Conservation (phyloP, 1,140 invertebrate genomes). For the Mactra quadrangularis region DNA sequence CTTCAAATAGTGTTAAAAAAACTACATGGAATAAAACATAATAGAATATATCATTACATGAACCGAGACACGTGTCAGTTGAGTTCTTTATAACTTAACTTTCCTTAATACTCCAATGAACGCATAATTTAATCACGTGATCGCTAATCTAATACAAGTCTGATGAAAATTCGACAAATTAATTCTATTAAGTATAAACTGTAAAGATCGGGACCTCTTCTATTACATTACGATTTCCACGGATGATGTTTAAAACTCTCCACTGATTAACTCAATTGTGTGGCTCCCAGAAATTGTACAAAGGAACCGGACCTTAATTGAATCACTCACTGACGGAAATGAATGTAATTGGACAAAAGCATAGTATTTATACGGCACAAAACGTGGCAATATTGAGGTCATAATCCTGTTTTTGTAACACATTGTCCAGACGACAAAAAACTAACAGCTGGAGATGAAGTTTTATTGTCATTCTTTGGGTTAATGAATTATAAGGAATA, state of each 20-base stretch:
- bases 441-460: too few species aligned
- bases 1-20: too few species aligned
- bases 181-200: slow-evolving; percentile 52
- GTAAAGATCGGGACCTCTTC: slow-evolving; percentile 17
- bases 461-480: too few species aligned
- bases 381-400: slow-evolving; percentile 3
- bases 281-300: slow-evolving; percentile 26
- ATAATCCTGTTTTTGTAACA: too few species aligned
- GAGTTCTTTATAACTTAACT: too few species aligned
- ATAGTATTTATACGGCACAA: slow-evolving; percentile 20
- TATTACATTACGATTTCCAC: slow-evolving; percentile 52
- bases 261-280: slow-evolving; percentile 31
- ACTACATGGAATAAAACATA: too few species aligned
- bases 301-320: slow-evolving; percentile 51
- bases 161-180: slow-evolving; percentile 66
- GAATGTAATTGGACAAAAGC: slow-evolving; percentile 33
- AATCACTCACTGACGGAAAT: slow-evolving; percentile 27
- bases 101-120: neutral
- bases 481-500: too few species aligned
- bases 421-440: too few species aligned
- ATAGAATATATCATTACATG: too few species aligned
- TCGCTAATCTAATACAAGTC: slow-evolving; percentile 54
- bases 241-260: slow-evolving; percentile 4
- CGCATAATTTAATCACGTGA: slow-evolving; percentile 45
- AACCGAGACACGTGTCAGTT: too few species aligned